Percentiles rank a stretch among this genome's conserved stretches.
Conservation (phyloP, 2,888 invertebrate genomes). For the Cataglyphis altisquamis region DNA sequence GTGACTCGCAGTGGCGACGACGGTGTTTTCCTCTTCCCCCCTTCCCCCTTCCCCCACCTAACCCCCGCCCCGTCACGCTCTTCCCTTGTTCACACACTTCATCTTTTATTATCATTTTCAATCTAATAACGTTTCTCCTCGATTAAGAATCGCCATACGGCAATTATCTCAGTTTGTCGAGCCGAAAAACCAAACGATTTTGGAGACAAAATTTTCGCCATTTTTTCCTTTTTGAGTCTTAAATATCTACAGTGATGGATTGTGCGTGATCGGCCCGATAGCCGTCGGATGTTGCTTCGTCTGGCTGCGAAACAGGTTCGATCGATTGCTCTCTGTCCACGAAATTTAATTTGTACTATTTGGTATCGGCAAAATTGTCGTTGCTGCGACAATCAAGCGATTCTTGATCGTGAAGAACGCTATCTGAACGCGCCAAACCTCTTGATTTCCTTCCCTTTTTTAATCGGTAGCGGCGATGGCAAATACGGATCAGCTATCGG, state of each 20-base stretch:
- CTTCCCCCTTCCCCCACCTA: constrained; percentile 29
- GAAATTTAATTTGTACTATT: constrained; percentile 51
- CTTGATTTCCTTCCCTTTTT: constrained; percentile 6
- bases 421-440: neutral
- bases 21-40: constrained; percentile 35
- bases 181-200: constrained; percentile 17
- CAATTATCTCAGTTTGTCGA: constrained; percentile 9
- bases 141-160: constrained; percentile 27
- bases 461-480: constrained; percentile 80
- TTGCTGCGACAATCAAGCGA: neutral
- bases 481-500: constrained; percentile 84
- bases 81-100: neutral
- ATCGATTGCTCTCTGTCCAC: constrained; percentile 7
- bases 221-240: neutral
- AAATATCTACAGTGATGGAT: neutral
- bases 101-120: neutral
- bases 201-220: neutral
- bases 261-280: constrained; percentile 22
- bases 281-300: neutral
- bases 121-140: neutral
- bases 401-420: constrained; percentile 35
- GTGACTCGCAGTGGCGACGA: constrained; percentile 66
- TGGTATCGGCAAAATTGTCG: constrained; percentile 25
- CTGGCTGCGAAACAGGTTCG: constrained; percentile 16
- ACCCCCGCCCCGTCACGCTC: constrained; percentile 38